Evolutionary conservation across 2,888 invertebrate genomes (phyloP).

Genomic region (Lottia gigantea): DNA sequence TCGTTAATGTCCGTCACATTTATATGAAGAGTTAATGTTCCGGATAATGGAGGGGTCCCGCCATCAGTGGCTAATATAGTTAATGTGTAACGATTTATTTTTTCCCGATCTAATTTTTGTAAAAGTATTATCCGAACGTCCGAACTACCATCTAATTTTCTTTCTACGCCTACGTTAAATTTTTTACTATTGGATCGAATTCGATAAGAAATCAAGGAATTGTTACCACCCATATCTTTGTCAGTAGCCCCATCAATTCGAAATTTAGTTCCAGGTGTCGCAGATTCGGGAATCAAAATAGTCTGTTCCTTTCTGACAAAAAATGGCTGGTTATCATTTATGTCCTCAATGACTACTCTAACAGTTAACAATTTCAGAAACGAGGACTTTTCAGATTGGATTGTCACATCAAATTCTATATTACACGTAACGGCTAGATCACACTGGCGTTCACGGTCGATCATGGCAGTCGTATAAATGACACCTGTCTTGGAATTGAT

Average conservation of each 20-base stretch:
- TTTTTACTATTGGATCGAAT: conserved; percentile 46
- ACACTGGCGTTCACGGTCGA: conserved; percentile 54
- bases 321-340: conserved; percentile 50
- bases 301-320: conserved; percentile 40
- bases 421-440: conserved; percentile 37
- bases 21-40: conserved; percentile 52
- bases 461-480: conserved; percentile 40
- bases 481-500: conserved; percentile 40
- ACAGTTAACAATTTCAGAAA: conserved; percentile 47
- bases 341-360: conserved; percentile 43
- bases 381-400: conserved; percentile 40
- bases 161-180: conserved; percentile 42
- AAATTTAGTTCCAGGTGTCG: conserved; percentile 17
- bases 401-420: conserved; percentile 46
- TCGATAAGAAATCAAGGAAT: conserved; percentile 46
- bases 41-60: conserved; percentile 49
- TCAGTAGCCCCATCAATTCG: conserved; percentile 41
- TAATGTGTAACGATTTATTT: conserved; percentile 48
- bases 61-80: conserved; percentile 53
- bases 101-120: conserved; percentile 49
- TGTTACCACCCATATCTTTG: conserved; percentile 44
- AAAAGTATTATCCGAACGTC: conserved; percentile 49
- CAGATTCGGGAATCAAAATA: conserved; percentile 24
- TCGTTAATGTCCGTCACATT: conserved; percentile 57
- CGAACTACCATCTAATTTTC: conserved; percentile 41